Percentiles rank a stretch among this genome's conserved stretches.
Conservation (phyloP, 2,113 vertebrate species). For the Pangasianodon gigas region DNA sequence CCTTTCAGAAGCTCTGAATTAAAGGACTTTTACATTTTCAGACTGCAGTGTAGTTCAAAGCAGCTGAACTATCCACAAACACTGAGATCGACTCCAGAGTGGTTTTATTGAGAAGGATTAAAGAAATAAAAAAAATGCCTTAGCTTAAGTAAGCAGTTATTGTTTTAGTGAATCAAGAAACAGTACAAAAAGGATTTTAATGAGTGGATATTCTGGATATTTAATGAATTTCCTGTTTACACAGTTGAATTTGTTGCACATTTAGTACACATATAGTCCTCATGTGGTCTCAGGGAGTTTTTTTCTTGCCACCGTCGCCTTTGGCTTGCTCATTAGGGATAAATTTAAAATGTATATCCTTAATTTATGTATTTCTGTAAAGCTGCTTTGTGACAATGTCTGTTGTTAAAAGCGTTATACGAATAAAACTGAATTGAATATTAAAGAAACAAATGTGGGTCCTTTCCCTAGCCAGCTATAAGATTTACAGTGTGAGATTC, state of each 20-base stretch:
- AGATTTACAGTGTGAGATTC: slow-evolving; percentile 62
- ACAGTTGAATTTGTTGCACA: no score
- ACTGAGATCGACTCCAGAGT: neutral
- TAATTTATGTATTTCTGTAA: no score
- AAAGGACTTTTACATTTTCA: neutral
- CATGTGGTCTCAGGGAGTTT: no score
- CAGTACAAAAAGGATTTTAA: slow-evolving; percentile 57
- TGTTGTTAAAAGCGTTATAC: no score
- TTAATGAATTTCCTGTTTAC: no score
- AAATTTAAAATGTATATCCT: no score
- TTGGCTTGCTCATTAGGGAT: no score
- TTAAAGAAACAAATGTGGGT: slow-evolving; percentile 59
- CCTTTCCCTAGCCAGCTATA: slow-evolving; percentile 36
- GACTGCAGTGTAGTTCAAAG: neutral
- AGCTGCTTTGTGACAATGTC: no score
- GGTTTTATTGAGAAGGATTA: neutral
- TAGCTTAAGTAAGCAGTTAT: slow-evolving; percentile 1
- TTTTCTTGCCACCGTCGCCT: no score
- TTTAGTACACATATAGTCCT: no score
- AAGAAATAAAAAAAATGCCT: neutral
- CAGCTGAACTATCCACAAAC: neutral
- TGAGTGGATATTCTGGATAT: slow-evolving; percentile 31
- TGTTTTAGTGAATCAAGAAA: slow-evolving; percentile 38
- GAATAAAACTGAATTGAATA: neutral
- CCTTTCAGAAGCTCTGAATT: slow-evolving; percentile 11